These are phyloP conservation scores for Oeneis ivallda DNA, from an alignment of 2,888 invertebrate genomes.

Conservation along the genomic window DNA sequence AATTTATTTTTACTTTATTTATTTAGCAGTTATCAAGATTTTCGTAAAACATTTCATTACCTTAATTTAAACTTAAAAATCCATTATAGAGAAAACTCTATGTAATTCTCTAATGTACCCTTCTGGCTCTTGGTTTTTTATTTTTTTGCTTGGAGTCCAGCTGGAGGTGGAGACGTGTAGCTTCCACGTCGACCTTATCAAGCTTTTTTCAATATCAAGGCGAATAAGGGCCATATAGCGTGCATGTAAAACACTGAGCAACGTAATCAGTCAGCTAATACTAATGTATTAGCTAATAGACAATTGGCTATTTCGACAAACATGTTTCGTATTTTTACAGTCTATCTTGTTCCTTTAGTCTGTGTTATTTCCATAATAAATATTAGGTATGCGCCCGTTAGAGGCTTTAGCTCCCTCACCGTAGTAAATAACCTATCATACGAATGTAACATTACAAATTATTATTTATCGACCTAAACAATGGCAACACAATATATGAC, in stretches of 20 bases:
- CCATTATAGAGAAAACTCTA: too few species aligned
- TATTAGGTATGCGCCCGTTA: constrained; percentile 14
- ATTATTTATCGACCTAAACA: constrained; percentile 64
- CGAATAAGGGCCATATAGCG: too few species aligned
- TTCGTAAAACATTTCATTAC: constrained; percentile 82
- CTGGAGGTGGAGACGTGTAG: too few species aligned
- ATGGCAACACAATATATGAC: constrained; percentile 73
- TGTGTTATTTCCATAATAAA: constrained; percentile 19
- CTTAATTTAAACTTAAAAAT: constrained; percentile 80
- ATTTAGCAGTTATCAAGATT: constrained; percentile 88
- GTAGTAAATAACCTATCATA: constrained; percentile 50
- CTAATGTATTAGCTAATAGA: too few species aligned
- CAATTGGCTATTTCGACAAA: background rate
- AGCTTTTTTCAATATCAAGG: too few species aligned
- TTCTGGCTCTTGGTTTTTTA: constrained; percentile 56
- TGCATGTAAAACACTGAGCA: too few species aligned
- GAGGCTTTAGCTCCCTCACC: constrained; percentile 46
- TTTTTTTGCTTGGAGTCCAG: constrained; percentile 57
- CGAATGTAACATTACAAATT: constrained; percentile 53
- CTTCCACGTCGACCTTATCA: constrained; percentile 46
- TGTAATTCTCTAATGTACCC: constrained; percentile 91
- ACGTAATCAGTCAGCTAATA: too few species aligned
- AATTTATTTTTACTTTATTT: too few species aligned
- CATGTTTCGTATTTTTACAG: background rate
- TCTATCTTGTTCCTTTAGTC: constrained; percentile 6